Evolutionary conservation across 2,113 vertebrate genomes (phyloP).

Genomic region (Ovis canadensis): DNA sequence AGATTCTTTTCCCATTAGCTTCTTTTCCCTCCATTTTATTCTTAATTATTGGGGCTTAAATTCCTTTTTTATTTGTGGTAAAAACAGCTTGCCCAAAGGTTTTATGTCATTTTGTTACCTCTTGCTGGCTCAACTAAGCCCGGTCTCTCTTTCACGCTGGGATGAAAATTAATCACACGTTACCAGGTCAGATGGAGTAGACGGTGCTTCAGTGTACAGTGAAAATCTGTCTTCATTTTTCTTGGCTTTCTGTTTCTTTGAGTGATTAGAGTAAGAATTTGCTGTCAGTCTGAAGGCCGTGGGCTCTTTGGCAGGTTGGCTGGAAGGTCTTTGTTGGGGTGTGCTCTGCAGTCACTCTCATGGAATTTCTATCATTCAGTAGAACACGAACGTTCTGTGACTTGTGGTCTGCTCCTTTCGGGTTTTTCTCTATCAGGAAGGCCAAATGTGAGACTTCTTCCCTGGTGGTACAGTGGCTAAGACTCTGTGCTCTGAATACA

Average conservation of each 20-base stretch:
- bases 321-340: background rate
- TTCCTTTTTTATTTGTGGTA: background rate
- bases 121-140: background rate
- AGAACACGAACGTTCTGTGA: background rate
- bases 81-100: background rate
- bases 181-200: background rate
- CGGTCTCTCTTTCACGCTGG: background rate
- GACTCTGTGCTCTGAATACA: background rate
- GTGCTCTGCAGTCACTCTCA: background rate
- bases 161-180: background rate
- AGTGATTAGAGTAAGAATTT: background rate
- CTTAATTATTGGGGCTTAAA: background rate
- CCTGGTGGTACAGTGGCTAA: background rate
- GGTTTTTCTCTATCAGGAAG: background rate
- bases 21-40: background rate
- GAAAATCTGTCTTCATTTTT: background rate
- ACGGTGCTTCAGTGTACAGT: background rate
- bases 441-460: background rate
- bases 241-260: too few species aligned
- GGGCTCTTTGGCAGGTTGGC: background rate
- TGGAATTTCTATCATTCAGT: background rate
- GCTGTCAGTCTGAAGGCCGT: background rate
- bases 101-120: background rate
- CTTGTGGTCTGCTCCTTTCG: background rate
- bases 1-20: background rate